Percentiles rank a stretch among this genome's conserved stretches.
Conservation (phyloP, 1,140 invertebrate species). For the Pseudomyrmex cubaensis region DNA sequence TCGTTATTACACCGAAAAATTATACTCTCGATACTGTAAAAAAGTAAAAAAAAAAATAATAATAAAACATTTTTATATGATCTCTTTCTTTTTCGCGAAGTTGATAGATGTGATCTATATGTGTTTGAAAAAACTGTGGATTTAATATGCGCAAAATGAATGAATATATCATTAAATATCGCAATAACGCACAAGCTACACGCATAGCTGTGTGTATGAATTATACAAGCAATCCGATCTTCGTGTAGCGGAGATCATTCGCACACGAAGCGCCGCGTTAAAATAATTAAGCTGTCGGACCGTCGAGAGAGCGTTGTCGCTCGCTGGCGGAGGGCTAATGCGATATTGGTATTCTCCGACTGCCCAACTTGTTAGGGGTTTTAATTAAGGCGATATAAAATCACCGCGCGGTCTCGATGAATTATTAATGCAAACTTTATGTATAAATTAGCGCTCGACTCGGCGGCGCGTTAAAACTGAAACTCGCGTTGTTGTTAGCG, state of each 20-base stretch:
- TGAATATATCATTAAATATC: constrained; percentile 39
- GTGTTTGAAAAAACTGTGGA: neutral
- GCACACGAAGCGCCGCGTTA: constrained; percentile 55
- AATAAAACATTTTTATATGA: neutral
- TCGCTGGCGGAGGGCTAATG: constrained; percentile 67
- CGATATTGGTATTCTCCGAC: constrained; percentile 82
- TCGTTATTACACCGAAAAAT: too few species aligned
- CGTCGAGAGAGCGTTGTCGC: constrained; percentile 60
- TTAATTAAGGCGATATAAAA: constrained; percentile 85
- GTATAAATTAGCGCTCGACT: constrained; percentile 83
- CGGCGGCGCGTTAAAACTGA: constrained; percentile 80
- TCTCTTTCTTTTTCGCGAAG: neutral
- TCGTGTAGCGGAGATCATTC: constrained; percentile 21
- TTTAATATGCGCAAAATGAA: constrained; percentile 6
- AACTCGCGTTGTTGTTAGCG: constrained; percentile 79
- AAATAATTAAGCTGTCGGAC: constrained; percentile 71
- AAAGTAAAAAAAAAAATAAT: neutral
- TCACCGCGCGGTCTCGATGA: constrained; percentile 81
- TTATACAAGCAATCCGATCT: constrained; percentile 25
- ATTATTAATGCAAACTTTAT: constrained; percentile 85
- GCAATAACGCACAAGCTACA: constrained; percentile 3
- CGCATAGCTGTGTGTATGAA: neutral
- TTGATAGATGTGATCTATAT: neutral
- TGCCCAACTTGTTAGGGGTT: constrained; percentile 84
- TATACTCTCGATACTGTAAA: neutral